A percentile compares a stretch with the other conserved stretches of the same genome.
These are phyloP conservation scores for Pangasius djambal DNA, from an alignment of 2,797 vertebrate genomes.

Conservation along the genomic window DNA sequence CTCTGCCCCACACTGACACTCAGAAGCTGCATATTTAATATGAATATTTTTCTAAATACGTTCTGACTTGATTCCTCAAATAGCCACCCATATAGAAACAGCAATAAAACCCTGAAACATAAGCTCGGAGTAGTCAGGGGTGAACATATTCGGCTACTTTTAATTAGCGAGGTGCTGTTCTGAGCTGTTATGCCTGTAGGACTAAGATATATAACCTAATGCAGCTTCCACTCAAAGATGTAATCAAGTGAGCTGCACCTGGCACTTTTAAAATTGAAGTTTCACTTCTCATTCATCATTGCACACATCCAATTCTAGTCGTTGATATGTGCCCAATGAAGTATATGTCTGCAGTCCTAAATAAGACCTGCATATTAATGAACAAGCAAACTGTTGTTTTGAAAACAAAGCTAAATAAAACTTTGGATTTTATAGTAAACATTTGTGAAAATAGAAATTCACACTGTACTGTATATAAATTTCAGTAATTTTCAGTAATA, in stretches of 20 bases:
- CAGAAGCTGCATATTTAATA: no score
- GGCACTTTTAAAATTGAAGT: slow-evolving; percentile 38
- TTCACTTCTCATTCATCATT: slow-evolving; percentile 37
- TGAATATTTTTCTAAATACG: background rate
- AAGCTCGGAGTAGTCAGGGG: background rate
- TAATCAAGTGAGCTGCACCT: slow-evolving; percentile 35
- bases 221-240: slow-evolving; percentile 15
- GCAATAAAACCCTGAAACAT: background rate
- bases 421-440: background rate
- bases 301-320: background rate
- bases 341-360: background rate
- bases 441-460: no score
- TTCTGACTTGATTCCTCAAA: background rate
- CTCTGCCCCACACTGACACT: background rate
- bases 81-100: background rate
- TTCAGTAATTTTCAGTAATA: no score
- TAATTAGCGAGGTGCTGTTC: background rate
- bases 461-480: no score
- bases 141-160: background rate
- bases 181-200: background rate
- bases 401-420: no score
- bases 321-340: background rate
- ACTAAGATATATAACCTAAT: slow-evolving; percentile 9
- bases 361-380: background rate
- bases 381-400: background rate